A percentile compares a stretch with the other conserved stretches of the same genome.
phyloP scores from a whole-genome alignment of 2,113 vertebrate genomes.

The Ceyx margarethae region DNA sequence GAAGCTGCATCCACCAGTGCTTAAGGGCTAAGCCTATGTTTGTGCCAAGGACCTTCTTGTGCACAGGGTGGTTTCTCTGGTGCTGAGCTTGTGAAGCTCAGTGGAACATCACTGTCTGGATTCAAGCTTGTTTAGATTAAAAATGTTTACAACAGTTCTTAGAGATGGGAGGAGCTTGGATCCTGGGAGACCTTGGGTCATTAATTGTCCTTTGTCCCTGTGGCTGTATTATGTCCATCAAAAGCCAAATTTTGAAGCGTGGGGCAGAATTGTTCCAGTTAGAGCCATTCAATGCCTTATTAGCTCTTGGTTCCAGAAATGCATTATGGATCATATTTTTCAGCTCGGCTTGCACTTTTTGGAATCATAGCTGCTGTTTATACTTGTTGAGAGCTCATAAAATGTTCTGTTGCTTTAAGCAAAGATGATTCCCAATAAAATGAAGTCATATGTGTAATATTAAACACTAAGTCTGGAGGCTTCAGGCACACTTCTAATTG shows the following conservation, averaged over 20 bases:
- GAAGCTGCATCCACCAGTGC: not conserved
- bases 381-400: not conserved
- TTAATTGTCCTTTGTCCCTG: not conserved
- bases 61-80: not conserved
- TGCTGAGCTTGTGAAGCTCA: not conserved
- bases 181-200: not conserved
- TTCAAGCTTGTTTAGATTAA: not conserved
- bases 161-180: not conserved
- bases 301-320: not conserved
- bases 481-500: not conserved
- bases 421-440: not conserved
- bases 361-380: not conserved
- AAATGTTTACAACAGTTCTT: not conserved
- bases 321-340: not conserved
- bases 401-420: not conserved
- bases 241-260: not conserved
- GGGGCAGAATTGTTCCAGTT: not conserved
- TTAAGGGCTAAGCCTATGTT: fast-evolving
- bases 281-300: not conserved
- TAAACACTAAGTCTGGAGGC: not conserved
- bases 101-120: not conserved
- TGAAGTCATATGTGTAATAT: not conserved
- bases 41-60: not conserved
- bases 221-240: not conserved
- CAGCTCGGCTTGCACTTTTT: not conserved